Percentiles rank a stretch among this genome's conserved stretches.
These are phyloP conservation scores for Cecropterus lyciades DNA, from an alignment of 1,140 invertebrate species.

Conservation along the genomic window DNA sequence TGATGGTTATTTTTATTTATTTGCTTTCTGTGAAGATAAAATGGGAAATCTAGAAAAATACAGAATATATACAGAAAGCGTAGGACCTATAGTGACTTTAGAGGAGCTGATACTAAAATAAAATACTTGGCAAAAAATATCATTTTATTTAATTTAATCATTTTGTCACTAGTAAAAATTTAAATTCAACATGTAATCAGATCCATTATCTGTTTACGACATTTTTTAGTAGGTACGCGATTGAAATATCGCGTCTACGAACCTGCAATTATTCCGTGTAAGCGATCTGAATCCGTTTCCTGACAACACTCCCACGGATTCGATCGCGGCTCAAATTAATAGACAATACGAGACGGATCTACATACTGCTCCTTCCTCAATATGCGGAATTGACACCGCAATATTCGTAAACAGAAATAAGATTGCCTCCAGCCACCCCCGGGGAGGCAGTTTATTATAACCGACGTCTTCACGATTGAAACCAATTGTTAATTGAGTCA, in stretches of 20 bases:
- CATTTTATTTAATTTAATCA: not conserved
- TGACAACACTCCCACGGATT: slow-evolving; percentile 37
- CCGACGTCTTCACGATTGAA: slow-evolving; percentile 81
- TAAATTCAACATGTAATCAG: not conserved
- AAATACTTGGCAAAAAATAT: too few species aligned
- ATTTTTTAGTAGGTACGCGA: slow-evolving; percentile 2
- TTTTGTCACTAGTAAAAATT: too few species aligned
- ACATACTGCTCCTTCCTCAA: slow-evolving; percentile 73
- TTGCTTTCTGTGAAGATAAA: too few species aligned
- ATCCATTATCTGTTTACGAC: slow-evolving; percentile 11
- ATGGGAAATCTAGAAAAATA: too few species aligned
- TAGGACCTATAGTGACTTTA: too few species aligned
- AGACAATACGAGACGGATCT: slow-evolving; percentile 69
- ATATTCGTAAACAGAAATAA: slow-evolving; percentile 83
- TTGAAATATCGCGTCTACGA: not conserved
- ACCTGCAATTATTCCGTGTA: slow-evolving; percentile 14
- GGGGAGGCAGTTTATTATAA: slow-evolving; percentile 76
- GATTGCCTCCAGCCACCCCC: slow-evolving; percentile 68
- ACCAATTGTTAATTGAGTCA: slow-evolving; percentile 83
- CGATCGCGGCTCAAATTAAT: slow-evolving; percentile 61
- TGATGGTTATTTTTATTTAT: too few species aligned
- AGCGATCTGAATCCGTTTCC: slow-evolving; percentile 18
- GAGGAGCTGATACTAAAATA: too few species aligned
- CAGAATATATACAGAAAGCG: too few species aligned
- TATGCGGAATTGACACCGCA: slow-evolving; percentile 82